Base-by-base conservation (phyloP, 2,797 vertebrate genomes). In the Chaunax sp. region DNA sequence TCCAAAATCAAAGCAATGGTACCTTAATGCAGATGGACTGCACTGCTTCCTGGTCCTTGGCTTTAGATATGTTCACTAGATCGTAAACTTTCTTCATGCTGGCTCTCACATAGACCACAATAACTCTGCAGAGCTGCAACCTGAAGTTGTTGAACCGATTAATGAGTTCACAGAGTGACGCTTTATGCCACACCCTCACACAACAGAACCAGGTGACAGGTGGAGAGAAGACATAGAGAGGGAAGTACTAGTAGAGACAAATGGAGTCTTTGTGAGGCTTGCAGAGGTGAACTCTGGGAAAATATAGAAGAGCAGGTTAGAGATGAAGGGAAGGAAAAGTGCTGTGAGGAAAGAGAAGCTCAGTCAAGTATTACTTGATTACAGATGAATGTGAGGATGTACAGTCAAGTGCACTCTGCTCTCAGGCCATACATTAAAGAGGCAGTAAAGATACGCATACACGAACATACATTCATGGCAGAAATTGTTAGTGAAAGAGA, bases 11-110 rank as follows among this genome's bases (percentile, higher is more conserved):
- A 68, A 62, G 15, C 25, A 55, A 12, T 12, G 11, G 60, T 92
- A 92, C 90, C 91, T 92, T 92, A 43, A 91, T 72, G 69, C 75
- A 74, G 80, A 90, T 72, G 68, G 87, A 80, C 67, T 85, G 86
- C 23, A 92, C 90, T 1, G 69, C 72, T 66, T 89, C 84, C 68
- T 78, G 70, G 47, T 88, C 88, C 87, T 82, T 89, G 35, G 56
- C 45, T 78, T 87, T 90, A 60, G 62, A 49, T 10, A 72, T 28
- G 59, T 81, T 85, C 58, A 89, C 78, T 52, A 92, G 79, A 69
- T 62, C 88, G 79, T 90, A 92, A 0, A 28, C 61, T 65, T 91
- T 92, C 89, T 83, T 92, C 91, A 92, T 92, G 75, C 62, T 87
- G 70, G 19, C 60, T 70, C 50, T 62, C 72, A 67, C 69, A 57